phyloP scores from a whole-genome alignment of 2,113 vertebrate genomes.

The Prunella fulvescens region DNA sequence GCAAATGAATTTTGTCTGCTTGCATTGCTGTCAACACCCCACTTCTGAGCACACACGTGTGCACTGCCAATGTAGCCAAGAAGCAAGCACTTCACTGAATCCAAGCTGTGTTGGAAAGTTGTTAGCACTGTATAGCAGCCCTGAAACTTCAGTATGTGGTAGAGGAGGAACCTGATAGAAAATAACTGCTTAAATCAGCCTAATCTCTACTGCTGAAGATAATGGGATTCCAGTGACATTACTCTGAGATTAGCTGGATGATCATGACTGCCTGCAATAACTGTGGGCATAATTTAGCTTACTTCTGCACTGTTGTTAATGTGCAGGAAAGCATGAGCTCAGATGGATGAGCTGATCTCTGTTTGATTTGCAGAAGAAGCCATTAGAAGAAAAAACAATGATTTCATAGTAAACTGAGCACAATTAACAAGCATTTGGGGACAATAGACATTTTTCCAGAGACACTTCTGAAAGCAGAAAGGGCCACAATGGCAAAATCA shows the following conservation, averaged over 20 bases:
- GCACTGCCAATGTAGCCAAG: neutral
- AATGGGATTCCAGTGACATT: slow-evolving; percentile 14
- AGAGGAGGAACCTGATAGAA: neutral
- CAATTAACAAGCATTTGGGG: slow-evolving; percentile 19
- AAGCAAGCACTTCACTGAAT: fast-evolving
- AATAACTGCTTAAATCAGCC: slow-evolving; percentile 4
- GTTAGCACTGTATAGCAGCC: neutral
- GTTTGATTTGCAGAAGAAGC: neutral
- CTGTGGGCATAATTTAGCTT: slow-evolving; percentile 5
- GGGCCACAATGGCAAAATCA: neutral
- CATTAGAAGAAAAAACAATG: slow-evolving; percentile 16
- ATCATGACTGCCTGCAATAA: slow-evolving; percentile 7
- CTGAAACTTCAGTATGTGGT: neutral
- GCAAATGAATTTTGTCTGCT: neutral
- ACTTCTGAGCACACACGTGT: neutral
- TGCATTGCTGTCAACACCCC: neutral
- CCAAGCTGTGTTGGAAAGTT: neutral
- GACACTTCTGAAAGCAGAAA: neutral
- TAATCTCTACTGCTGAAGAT: slow-evolving; percentile 7
- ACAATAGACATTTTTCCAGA: slow-evolving; percentile 13
- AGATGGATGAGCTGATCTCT: neutral
- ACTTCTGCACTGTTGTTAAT: slow-evolving; percentile 34
- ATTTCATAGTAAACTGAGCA: slow-evolving; percentile 43
- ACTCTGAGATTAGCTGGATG: neutral
- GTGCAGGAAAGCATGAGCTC: neutral